Base-by-base conservation (phyloP, 2,888 invertebrate genomes). In the Synanthedon tipuliformis region DNA sequence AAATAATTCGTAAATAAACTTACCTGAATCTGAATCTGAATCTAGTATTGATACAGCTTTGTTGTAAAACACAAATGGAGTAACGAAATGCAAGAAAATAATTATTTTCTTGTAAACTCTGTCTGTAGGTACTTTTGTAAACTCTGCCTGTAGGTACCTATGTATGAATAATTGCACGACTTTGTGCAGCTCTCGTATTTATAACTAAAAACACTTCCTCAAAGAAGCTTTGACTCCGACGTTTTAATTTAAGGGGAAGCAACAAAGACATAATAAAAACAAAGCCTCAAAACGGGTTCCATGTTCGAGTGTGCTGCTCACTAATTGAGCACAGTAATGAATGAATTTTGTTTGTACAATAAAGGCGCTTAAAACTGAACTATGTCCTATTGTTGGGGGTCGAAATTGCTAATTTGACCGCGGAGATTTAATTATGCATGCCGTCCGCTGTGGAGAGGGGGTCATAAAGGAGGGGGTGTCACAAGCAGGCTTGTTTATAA, bases 351-450 rank as follows among this genome's bases (percentile, higher is more conserved):
- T 81, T 79, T 75, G 71, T 70, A 74, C 78, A 76, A 80, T 82
- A 81, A 82, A 80, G 81, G 80, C 75, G 75, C 73, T 80, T 78
- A 75, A 68, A 79, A 78, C 78, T 80, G 77, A 81, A 85, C 83
- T 82, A 80, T 79, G 78, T 75, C 73, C 80, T 79, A 78, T 81
- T 83, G 81, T 79, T 73, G 66, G 72, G 74, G 76, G 74, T 76
- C 77, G 78, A 82, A 85, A 81, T 80, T 75, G 81, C 82, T 86
- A 86, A 85, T 86, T 87, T 85, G 82, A 81, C 84, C 84, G 80
- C 81, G 71, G 74, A 81, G 81, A 86, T 85, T 86, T 85, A 86
- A 87, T 87, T 87, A 87, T 86, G 85, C 83, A 87, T 84, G 77
- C 82, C 75, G 75, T 72, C 75, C 73, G 68, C 64, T 23, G 49